Conservation (phyloP, 2,797 vertebrate species). For the Sciurus carolinensis region DNA sequence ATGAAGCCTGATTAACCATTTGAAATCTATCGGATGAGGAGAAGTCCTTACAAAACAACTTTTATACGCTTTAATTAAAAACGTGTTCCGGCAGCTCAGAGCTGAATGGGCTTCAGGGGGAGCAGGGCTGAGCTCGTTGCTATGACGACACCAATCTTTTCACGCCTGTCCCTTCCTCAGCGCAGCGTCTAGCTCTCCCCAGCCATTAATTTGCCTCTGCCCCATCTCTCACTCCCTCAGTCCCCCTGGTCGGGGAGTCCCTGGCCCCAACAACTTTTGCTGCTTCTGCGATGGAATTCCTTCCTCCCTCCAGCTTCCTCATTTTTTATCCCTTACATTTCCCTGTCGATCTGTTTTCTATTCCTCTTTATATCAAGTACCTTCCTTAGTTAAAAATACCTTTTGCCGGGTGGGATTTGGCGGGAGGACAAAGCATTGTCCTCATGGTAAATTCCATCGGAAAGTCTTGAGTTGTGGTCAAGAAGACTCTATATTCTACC, state of each 20-base stretch:
- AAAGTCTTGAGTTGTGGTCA: neutral
- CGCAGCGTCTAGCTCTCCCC: conserved; percentile 65
- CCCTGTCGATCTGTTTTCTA: neutral
- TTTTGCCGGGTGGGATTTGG: neutral
- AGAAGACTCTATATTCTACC: neutral
- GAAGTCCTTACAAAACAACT: conserved; percentile 89
- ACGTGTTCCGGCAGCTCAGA: conserved; percentile 88
- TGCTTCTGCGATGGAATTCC: neutral
- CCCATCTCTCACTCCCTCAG: conserved; percentile 72
- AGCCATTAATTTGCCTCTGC: conserved; percentile 74
- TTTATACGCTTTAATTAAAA: conserved; percentile 90
- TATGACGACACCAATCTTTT: conserved; percentile 93
- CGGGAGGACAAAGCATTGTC: neutral
- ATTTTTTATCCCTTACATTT: neutral
- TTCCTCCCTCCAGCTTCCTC: neutral
- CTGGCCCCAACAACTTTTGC: conserved; percentile 16
- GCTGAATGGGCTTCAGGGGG: conserved; percentile 91
- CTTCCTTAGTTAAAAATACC: conserved; percentile 1
- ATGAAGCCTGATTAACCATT: conserved; percentile 89
- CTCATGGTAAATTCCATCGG: conserved; percentile 40
- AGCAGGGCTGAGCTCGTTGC: conserved; percentile 91
- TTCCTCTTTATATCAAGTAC: conserved; percentile 65
- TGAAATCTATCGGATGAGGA: conserved; percentile 88
- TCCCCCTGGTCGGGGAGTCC: conserved; percentile 66
- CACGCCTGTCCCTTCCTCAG: conserved; percentile 86